Conservation (phyloP, 2,888 invertebrate species). For the Parelbella ahira region DNA sequence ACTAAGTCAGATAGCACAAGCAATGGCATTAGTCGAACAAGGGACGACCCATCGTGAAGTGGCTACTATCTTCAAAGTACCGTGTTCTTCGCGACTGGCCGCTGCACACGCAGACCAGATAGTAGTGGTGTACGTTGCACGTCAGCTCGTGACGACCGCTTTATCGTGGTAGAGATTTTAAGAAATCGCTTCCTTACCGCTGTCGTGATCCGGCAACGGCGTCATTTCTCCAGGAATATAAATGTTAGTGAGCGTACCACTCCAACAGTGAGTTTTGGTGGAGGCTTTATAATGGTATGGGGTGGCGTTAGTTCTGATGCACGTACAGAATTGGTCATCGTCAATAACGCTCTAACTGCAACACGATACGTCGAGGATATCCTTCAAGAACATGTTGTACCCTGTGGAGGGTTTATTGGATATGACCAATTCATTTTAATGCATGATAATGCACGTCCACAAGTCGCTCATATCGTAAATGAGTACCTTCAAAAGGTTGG, state of each 20-base stretch:
- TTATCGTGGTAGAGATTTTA: slow-evolving; percentile 18
- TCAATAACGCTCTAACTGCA: slow-evolving; percentile 16
- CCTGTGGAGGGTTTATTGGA: slow-evolving; percentile 16
- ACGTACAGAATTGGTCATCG: slow-evolving; percentile 20
- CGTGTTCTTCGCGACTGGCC: slow-evolving; percentile 23
- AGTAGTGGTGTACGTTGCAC: slow-evolving; percentile 23
- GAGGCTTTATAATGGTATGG: slow-evolving; percentile 14
- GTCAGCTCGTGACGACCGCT: too few relatives aligned
- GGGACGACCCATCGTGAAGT: slow-evolving; percentile 3
- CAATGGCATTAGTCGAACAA: slow-evolving; percentile 1
- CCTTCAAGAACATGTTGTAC: slow-evolving; percentile 19
- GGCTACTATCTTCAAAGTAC: slow-evolving; percentile 1
- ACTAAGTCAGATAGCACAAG: too few relatives aligned
- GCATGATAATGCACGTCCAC: slow-evolving; percentile 16
- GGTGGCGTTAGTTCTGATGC: slow-evolving; percentile 15
- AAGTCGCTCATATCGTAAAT: too few relatives aligned
- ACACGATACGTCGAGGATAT: slow-evolving; percentile 6
- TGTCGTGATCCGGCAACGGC: too few relatives aligned
- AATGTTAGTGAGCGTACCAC: slow-evolving; percentile 20
- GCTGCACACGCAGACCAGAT: slow-evolving; percentile 24
- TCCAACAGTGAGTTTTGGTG: slow-evolving; percentile 13
- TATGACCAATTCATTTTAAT: slow-evolving; percentile 12
- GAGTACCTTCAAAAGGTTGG: too few relatives aligned
- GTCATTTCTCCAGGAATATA: not conserved
- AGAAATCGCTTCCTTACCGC: slow-evolving; percentile 15